A percentile compares a stretch with the other conserved stretches of the same genome.
These are phyloP conservation scores for Hetaerina americana DNA, from an alignment of 1,140 invertebrate genomes.

Conservation along the genomic window DNA sequence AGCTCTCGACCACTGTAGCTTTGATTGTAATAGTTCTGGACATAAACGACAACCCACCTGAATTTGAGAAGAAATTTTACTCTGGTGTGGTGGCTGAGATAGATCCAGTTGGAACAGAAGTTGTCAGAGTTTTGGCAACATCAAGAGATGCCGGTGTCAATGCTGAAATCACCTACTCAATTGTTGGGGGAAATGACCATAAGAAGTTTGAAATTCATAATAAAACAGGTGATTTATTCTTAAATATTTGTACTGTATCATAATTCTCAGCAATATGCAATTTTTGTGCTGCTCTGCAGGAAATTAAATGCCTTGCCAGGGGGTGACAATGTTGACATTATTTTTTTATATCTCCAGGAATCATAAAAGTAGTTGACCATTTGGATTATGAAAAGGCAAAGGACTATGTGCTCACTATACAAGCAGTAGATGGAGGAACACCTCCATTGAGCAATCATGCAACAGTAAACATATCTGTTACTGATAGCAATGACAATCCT, in stretches of 20 bases:
- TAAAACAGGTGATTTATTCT: conserved; percentile 34
- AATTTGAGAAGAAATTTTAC: conserved; percentile 65
- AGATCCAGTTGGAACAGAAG: conserved; percentile 55
- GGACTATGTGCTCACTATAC: conserved; percentile 78
- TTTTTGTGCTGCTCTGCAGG: no score
- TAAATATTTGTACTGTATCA: neutral
- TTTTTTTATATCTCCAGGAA: conserved; percentile 30
- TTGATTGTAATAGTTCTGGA: conserved; percentile 57
- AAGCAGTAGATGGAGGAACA: conserved; percentile 74
- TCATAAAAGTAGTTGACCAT: conserved; percentile 59
- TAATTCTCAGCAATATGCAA: neutral
- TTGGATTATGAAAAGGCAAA: conserved; percentile 74
- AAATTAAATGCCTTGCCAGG: no score
- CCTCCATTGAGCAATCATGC: conserved; percentile 77
- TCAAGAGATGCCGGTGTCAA: conserved; percentile 90
- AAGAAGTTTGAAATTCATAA: conserved; percentile 68
- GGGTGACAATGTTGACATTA: no score
- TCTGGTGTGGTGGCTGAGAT: conserved; percentile 59
- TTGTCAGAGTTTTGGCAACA: conserved; percentile 70
- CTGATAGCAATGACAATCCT: conserved; percentile 81
- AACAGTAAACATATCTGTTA: conserved; percentile 73
- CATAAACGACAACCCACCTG: conserved; percentile 90
- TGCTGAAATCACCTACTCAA: conserved; percentile 80
- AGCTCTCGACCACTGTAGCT: conserved; percentile 39
- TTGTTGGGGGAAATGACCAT: conserved; percentile 78